Base-by-base conservation (phyloP, 2,113 vertebrate genomes). In the Barbus barbus region DNA sequence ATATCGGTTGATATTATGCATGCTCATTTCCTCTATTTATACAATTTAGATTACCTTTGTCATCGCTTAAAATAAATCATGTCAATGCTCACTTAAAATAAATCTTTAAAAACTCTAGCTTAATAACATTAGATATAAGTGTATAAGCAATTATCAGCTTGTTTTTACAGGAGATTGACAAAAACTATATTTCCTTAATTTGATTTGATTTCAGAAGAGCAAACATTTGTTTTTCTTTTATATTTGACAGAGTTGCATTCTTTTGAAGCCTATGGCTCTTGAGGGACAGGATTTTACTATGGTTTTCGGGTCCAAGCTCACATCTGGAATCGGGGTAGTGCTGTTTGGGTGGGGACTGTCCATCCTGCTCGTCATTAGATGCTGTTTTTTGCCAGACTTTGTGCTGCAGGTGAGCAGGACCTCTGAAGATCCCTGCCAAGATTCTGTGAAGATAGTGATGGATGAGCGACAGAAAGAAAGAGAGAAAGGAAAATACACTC, bases 371-470 rank as follows among this genome's bases (percentile, higher is more conserved):
- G 28, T 9, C 48, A 33, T 65, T 33, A 65, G 28, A 33, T 9
- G 16, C 84, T 80, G 22, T n/a, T 44, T 87, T 86, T 48, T 48
- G 46, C 46, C 46, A 48, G 46, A 48, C 46, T 48, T 48, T 48
- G 82, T 83, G 86, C 82, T 89, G 90, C 90, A 92, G 92, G 91
- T 93, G 89, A 91, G 84, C 44, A 65, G 16, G 83, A 82, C 84
- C 46, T 90, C 84, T 83, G 76, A 14, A 85, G 82, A 61, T 67
- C 3, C 9, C 78, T 60, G 78, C 74, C 81, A 89, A 84, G 85
- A 87, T 65, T 86, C 81, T 86, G 89, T 83, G 72, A 89, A 84
- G 60, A 48, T 58, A 46, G 73, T 81, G 73, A 77, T 83, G 88
- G 72, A 86, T 80, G 83, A 87, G 89, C 89, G 87, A 86, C 87